phyloP scores from a whole-genome alignment of 2,888 invertebrate genomes.

The Lydus trimaculatus region DNA sequence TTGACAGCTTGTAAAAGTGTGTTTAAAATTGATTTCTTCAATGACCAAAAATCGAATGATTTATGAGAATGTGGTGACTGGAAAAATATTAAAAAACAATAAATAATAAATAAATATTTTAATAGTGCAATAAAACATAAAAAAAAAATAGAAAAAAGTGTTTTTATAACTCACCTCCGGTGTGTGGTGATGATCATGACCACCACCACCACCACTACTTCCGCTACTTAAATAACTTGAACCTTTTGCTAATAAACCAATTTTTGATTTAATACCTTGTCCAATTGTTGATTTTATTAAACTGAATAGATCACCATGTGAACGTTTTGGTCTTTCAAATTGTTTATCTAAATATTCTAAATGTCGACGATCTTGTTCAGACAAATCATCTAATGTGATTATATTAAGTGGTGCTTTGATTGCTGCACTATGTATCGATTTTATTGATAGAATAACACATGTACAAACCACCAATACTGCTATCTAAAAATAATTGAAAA shows the following conservation, averaged over 20 bases:
- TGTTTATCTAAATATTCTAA: slow-evolving; percentile 44
- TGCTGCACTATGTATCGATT: slow-evolving; percentile 36
- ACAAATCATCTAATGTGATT: slow-evolving; percentile 48
- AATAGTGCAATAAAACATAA: neutral
- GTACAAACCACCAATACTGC: slow-evolving; percentile 37
- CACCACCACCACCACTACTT: slow-evolving; percentile 63
- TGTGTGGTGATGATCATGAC: slow-evolving; percentile 44
- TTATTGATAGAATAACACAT: slow-evolving; percentile 29
- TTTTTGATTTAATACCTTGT: slow-evolving; percentile 64
- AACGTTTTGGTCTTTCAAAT: slow-evolving; percentile 52
- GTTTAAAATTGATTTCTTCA: slow-evolving; percentile 83
- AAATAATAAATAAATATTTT: too few species aligned
- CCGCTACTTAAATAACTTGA: slow-evolving; percentile 64
- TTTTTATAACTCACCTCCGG: slow-evolving; percentile 35
- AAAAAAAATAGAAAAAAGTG: neutral
- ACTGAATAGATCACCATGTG: slow-evolving; percentile 46
- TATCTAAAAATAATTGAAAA: slow-evolving; percentile 41
- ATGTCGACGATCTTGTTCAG: slow-evolving; percentile 44
- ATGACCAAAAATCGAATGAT: slow-evolving; percentile 65
- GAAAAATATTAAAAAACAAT: too few species aligned
- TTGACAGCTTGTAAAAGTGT: slow-evolving; percentile 88
- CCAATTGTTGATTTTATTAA: slow-evolving; percentile 44
- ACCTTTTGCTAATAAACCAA: slow-evolving; percentile 65
- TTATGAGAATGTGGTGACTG: slow-evolving; percentile 49
- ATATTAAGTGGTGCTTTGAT: slow-evolving; percentile 47